Evolutionary conservation across 1,140 invertebrate genomes (phyloP).

Genomic region (Lordiphosa collinella): DNA sequence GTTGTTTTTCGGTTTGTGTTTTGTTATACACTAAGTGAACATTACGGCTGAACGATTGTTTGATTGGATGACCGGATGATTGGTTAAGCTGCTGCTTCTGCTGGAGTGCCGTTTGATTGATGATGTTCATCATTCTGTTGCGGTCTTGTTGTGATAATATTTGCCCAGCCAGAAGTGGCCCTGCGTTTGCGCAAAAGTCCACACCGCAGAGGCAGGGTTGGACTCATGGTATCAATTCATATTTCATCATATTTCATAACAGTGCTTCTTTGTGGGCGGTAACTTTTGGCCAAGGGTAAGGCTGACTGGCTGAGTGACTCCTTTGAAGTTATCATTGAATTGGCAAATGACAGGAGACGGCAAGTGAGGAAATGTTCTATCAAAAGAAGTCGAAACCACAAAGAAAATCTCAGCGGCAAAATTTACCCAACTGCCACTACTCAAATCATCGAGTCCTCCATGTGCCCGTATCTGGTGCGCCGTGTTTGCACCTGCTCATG

Average conservation of each 20-base stretch:
- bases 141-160: constrained; percentile 65
- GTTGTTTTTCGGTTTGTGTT: constrained; percentile 21
- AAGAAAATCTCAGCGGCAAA: constrained; percentile 71
- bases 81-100: constrained; percentile 28
- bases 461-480: constrained; percentile 37
- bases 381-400: constrained; percentile 75
- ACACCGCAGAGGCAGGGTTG: constrained; percentile 22
- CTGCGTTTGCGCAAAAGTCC: constrained; percentile 52
- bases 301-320: too few relatives aligned
- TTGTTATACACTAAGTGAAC: constrained; percentile 16
- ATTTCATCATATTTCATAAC: constrained; percentile 72
- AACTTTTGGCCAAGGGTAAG: neutral
- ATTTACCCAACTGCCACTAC: constrained; percentile 31
- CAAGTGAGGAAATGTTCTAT: constrained; percentile 49
- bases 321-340: constrained; percentile 59
- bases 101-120: constrained; percentile 58
- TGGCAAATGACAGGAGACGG: constrained; percentile 36
- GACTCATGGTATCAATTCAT: constrained; percentile 55
- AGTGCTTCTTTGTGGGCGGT: constrained; percentile 1
- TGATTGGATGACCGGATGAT: constrained; percentile 6
- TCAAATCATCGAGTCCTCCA: constrained; percentile 49
- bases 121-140: constrained; percentile 52
- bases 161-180: constrained; percentile 20
- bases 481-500: constrained; percentile 41
- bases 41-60: constrained; percentile 66